Conservation (phyloP, 2,888 invertebrate species). For the Digitonthophagus gazella region DNA sequence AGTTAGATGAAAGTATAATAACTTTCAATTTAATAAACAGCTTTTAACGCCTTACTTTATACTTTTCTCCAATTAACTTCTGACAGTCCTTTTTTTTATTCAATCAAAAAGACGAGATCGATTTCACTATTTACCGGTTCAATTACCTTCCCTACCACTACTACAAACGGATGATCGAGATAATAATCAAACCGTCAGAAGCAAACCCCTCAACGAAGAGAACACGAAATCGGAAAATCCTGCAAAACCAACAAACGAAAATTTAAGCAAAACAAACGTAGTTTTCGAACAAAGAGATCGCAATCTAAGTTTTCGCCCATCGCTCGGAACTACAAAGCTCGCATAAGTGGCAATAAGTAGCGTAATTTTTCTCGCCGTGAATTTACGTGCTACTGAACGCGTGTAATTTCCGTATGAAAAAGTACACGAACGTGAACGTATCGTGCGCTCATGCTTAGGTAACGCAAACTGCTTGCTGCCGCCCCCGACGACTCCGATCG, state of each 20-base stretch:
- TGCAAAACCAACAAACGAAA: background rate
- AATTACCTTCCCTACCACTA: background rate
- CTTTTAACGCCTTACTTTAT: too few relatives aligned
- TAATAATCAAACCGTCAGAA: background rate
- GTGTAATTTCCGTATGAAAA: background rate
- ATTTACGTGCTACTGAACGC: background rate
- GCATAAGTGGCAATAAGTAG: background rate
- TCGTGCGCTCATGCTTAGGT: slow-evolving; percentile 1
- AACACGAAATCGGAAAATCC: background rate
- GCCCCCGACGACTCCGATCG: background rate
- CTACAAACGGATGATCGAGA: background rate
- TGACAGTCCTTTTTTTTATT: background rate
- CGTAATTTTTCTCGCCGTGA: background rate
- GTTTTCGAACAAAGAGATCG: background rate
- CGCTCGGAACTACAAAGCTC: background rate
- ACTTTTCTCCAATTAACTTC: background rate
- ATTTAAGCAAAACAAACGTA: background rate
- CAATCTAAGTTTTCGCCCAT: background rate
- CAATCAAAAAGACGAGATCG: background rate
- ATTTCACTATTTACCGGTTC: background rate
- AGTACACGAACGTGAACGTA: background rate
- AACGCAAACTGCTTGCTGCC: background rate
- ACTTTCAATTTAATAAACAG: background rate
- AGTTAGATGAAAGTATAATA: background rate
- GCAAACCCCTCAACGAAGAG: background rate